phyloP scores from a whole-genome alignment of 2,113 vertebrate species.

The Platanista minor region DNA sequence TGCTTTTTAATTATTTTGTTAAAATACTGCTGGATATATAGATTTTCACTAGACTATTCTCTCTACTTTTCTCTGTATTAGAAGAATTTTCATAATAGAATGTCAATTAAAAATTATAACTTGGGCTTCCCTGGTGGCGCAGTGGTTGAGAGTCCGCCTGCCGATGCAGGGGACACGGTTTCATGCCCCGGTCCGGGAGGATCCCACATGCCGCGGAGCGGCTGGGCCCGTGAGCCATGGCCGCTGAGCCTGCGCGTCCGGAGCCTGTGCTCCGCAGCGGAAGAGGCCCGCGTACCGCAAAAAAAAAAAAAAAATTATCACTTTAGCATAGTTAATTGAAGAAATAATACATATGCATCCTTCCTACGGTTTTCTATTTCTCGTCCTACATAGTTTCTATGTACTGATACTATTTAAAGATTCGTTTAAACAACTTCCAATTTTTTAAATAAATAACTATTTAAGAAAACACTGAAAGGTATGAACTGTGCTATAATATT shows the following conservation, averaged over 20 bases:
- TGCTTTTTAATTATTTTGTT: background rate
- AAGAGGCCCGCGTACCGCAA: no score
- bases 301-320: background rate
- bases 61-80: background rate
- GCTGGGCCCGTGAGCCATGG: no score
- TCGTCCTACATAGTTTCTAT: background rate
- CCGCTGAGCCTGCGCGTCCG: no score
- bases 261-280: no score
- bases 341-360: background rate
- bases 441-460: background rate
- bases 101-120: background rate
- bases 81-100: background rate
- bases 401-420: background rate
- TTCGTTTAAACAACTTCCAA: background rate
- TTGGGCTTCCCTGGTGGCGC: no score
- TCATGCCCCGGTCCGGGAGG: no score
- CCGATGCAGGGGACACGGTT: no score
- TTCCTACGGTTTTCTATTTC: background rate
- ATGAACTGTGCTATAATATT: background rate
- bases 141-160: no score
- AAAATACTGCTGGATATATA: background rate
- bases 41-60: background rate
- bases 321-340: background rate
- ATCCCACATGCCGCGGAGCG: no score
- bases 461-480: background rate